phyloP scores from a whole-genome alignment of 2,113 vertebrate genomes.

The Gasterosteus aculeatus region DNA sequence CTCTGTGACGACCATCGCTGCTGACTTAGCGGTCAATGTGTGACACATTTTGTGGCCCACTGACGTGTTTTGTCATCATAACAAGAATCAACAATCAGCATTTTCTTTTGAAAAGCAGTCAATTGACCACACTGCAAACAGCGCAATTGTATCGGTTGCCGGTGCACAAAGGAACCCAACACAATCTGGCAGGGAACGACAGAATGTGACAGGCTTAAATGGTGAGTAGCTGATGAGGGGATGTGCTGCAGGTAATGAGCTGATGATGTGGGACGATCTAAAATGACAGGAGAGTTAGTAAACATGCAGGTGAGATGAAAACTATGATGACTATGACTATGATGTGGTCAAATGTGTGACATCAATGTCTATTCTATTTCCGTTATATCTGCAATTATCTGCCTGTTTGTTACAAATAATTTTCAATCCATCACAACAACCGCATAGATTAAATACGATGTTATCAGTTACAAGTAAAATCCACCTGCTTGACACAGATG shows the following conservation, averaged over 20 bases:
- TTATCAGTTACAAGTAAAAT: not conserved
- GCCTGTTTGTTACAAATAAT: not conserved
- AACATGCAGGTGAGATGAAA: too few relatives aligned
- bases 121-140: not conserved
- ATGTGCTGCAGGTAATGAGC: too few relatives aligned
- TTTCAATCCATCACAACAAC: not conserved
- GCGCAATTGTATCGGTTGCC: too few relatives aligned
- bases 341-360: too few relatives aligned
- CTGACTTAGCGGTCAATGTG: not conserved
- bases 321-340: too few relatives aligned
- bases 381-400: not conserved
- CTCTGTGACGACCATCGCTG: not conserved
- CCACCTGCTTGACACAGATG: not conserved
- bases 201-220: too few relatives aligned
- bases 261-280: too few relatives aligned
- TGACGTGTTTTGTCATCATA: not conserved
- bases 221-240: too few relatives aligned
- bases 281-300: too few relatives aligned
- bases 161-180: too few relatives aligned
- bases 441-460: not conserved
- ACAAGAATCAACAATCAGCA: not conserved
- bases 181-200: too few relatives aligned
- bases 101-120: slow-evolving; percentile 2
- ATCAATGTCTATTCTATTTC: not conserved
- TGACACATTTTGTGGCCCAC: not conserved